Conservation (phyloP, 2,113 vertebrate species). For the Crypturellus undulatus region DNA sequence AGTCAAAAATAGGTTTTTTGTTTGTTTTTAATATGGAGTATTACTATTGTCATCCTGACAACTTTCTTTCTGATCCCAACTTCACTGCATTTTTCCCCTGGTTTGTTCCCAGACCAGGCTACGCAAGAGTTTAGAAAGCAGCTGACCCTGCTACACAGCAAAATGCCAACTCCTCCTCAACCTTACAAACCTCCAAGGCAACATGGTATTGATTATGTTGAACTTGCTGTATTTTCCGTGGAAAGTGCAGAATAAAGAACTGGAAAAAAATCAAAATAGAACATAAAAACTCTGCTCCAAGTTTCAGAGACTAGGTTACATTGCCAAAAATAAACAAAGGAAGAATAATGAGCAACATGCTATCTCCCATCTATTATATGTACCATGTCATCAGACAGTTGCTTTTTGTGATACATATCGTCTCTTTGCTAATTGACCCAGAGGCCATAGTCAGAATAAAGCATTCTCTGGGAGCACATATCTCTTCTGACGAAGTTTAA, state of each 20-base stretch:
- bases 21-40: background rate
- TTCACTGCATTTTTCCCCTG: background rate
- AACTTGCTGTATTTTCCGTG: conserved; percentile 1
- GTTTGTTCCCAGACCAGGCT: background rate
- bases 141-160: background rate
- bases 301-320: conserved; percentile 11
- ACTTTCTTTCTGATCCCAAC: background rate
- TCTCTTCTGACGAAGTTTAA: background rate
- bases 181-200: background rate
- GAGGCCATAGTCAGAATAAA: background rate
- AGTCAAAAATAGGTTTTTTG: background rate
- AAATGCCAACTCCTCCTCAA: background rate
- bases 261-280: conserved; percentile 28
- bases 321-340: conserved; percentile 41
- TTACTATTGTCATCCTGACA: background rate
- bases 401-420: background rate
- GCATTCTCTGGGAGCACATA: background rate
- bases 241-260: background rate
- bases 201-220: conserved; percentile 4
- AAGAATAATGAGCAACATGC: conserved; percentile 14
- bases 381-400: conserved; percentile 3
- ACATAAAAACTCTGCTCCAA: conserved; percentile 16
- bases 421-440: background rate
- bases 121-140: background rate
- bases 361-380: background rate